Evolutionary conservation across 2,888 invertebrate species (phyloP).

Genomic region (Leucozona laternaria): DNA sequence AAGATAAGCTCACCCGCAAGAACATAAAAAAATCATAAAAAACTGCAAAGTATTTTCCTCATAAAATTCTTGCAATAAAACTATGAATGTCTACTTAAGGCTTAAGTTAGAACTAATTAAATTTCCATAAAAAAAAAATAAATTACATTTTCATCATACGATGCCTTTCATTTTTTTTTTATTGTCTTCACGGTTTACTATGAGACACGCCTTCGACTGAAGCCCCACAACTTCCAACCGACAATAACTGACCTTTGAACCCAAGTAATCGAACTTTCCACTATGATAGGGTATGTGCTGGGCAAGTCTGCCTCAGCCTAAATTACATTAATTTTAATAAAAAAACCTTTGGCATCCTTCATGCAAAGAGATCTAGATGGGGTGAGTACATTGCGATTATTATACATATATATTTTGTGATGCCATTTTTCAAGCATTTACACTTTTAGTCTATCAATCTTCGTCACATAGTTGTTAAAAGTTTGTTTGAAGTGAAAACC

Average conservation of each 20-base stretch:
- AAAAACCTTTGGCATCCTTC: not conserved
- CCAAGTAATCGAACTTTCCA: constrained; percentile 51
- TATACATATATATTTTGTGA: constrained; percentile 20
- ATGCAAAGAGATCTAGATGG: not conserved
- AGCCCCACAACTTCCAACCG: constrained; percentile 46
- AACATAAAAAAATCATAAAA: constrained; percentile 15
- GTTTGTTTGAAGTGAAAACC: not conserved
- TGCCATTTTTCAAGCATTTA: not conserved
- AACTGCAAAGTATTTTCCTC: not conserved
- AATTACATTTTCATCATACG: constrained; percentile 36
- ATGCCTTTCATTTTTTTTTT: constrained; percentile 7
- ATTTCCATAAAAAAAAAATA: constrained; percentile 23
- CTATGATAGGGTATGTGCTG: not conserved
- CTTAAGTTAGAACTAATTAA: constrained; percentile 16
- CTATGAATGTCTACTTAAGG: not conserved
- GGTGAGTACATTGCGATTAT: not conserved
- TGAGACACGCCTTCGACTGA: constrained; percentile 54
- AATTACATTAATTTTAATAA: not conserved
- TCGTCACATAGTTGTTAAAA: not conserved
- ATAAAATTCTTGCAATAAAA: constrained; percentile 19
- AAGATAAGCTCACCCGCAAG: not conserved
- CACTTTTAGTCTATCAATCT: constrained; percentile 1
- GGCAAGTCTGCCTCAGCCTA: not conserved
- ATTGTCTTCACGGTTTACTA: constrained; percentile 31
- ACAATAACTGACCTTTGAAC: constrained; percentile 60